Evolutionary conservation across 2,888 invertebrate genomes (phyloP).

Genomic region (Parochlus steinenii): DNA sequence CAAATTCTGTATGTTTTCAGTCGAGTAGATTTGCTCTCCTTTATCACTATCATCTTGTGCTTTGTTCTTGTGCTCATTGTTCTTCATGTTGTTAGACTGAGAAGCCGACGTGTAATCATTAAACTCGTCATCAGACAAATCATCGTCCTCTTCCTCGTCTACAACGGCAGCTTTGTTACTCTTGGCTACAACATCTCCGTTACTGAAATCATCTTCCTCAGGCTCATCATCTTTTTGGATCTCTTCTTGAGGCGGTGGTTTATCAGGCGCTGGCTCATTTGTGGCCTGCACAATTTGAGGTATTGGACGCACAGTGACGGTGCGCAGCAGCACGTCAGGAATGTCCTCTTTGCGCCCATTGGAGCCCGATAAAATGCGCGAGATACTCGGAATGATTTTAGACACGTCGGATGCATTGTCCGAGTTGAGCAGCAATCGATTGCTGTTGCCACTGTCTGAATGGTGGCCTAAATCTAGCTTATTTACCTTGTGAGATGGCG

Average conservation of each 20-base stretch:
- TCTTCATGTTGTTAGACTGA: conserved; percentile 9
- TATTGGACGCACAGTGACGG: conserved; percentile 40
- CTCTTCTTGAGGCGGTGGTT: conserved; percentile 2
- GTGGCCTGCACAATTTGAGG: conserved; percentile 16
- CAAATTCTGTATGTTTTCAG: conserved; percentile 39
- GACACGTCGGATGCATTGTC: conserved; percentile 25
- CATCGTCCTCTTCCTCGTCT: conserved; percentile 10
- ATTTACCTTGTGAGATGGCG: conserved; percentile 48
- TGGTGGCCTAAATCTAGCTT: conserved; percentile 18
- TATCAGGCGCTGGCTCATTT: conserved; percentile 8
- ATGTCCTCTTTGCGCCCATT: conserved; percentile 71
- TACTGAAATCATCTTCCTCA: conserved; percentile 12
- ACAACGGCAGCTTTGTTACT: conserved; percentile 9
- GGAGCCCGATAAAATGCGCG: conserved; percentile 69
- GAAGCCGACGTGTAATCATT: conserved; percentile 5
- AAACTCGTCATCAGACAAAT: conserved; percentile 7
- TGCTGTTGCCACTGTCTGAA: conserved; percentile 19
- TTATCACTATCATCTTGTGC: conserved; percentile 3
- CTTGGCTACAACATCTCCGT: conserved; percentile 13
- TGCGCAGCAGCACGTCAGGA: conserved; percentile 55
- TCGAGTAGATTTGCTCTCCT: conserved; percentile 29
- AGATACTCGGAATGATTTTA: conserved; percentile 53
- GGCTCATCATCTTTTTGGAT: conserved; percentile 2
- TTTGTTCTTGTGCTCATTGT: conserved; percentile 6
- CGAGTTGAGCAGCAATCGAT: conserved; percentile 30